Evolutionary conservation across 2,888 invertebrate genomes (phyloP).

Genomic region (Nomada fabriciana): DNA sequence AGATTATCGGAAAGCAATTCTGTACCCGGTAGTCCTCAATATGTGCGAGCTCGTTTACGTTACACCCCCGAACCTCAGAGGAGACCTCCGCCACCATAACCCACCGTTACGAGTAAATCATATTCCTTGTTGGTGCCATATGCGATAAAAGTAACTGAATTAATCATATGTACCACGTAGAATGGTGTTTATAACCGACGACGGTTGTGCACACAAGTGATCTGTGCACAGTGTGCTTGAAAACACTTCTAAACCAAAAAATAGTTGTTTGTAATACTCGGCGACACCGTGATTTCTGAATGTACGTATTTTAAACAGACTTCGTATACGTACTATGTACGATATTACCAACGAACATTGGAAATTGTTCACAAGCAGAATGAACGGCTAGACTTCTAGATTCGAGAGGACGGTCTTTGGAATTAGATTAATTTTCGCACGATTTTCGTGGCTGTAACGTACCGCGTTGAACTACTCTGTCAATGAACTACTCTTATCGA

Average conservation of each 20-base stretch:
- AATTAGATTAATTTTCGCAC: constrained; percentile 61
- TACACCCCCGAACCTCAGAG: constrained; percentile 85
- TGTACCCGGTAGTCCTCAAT: constrained; percentile 90
- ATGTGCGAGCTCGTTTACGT: constrained; percentile 87
- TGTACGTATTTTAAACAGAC: constrained; percentile 52
- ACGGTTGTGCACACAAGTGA: constrained; percentile 62
- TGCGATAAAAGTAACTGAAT: constrained; percentile 70
- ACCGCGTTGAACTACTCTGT: constrained; percentile 65
- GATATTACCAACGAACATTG: constrained; percentile 39
- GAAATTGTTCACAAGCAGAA: constrained; percentile 39
- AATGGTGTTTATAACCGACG: constrained; percentile 58
- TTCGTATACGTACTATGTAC: constrained; percentile 43
- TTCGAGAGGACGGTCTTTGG: constrained; percentile 60
- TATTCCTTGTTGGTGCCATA: constrained; percentile 79
- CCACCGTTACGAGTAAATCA: constrained; percentile 72
- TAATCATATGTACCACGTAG: constrained; percentile 64
- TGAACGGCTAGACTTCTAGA: constrained; percentile 44
- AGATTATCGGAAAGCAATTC: constrained; percentile 89
- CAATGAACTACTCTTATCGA: constrained; percentile 71
- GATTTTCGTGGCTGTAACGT: constrained; percentile 62
- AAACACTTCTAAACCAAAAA: constrained; percentile 62
- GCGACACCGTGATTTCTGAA: constrained; percentile 53
- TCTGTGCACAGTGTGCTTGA: constrained; percentile 57
- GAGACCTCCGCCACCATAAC: constrained; percentile 81
- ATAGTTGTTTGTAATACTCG: constrained; percentile 66